Evolutionary conservation across 2,888 invertebrate genomes (phyloP).

Genomic region (Campopleginae sp.): DNA sequence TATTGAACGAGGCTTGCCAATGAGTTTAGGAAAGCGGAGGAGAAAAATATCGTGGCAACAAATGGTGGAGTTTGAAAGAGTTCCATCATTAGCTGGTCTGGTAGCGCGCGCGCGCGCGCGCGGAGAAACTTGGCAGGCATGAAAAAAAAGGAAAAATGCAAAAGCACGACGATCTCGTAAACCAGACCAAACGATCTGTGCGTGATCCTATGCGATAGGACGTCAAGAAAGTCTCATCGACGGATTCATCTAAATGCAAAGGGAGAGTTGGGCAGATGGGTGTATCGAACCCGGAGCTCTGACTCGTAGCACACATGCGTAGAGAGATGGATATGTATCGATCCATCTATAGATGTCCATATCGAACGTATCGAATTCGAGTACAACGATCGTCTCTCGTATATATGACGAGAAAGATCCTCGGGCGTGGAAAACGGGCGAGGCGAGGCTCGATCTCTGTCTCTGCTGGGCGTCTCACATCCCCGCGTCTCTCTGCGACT

Average conservation of each 20-base stretch:
- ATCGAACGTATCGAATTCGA: constrained; percentile 65
- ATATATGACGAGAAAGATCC: constrained; percentile 53
- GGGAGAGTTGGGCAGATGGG: constrained; percentile 61
- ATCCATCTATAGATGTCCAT: constrained; percentile 30
- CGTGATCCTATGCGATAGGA: constrained; percentile 31
- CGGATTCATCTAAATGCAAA: constrained; percentile 50
- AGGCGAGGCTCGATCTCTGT: constrained; percentile 35
- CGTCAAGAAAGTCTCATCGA: constrained; percentile 59
- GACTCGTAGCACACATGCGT: constrained; percentile 16
- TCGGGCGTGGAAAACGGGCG: constrained; percentile 68
- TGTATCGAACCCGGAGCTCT: constrained; percentile 66
- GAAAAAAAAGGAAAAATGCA: constrained; percentile 15
- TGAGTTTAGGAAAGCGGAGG: constrained; percentile 20
- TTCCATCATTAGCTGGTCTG: constrained; percentile 63
- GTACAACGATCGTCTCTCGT: constrained; percentile 35
- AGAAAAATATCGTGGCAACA: constrained; percentile 23
- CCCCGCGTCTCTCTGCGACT: constrained; percentile 5
- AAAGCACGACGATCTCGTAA: constrained; percentile 41
- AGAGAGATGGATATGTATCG: not conserved
- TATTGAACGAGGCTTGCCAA: constrained; percentile 20
- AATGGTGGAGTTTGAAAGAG: constrained; percentile 56
- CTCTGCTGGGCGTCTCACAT: constrained; percentile 31
- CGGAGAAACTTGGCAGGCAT: constrained; percentile 59
- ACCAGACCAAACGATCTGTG: constrained; percentile 46
- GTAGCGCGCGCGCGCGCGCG: too few relatives aligned